These are phyloP conservation scores for Rhinophrynus dorsalis DNA, from an alignment of 2,797 vertebrate genomes.

Conservation along the genomic window DNA sequence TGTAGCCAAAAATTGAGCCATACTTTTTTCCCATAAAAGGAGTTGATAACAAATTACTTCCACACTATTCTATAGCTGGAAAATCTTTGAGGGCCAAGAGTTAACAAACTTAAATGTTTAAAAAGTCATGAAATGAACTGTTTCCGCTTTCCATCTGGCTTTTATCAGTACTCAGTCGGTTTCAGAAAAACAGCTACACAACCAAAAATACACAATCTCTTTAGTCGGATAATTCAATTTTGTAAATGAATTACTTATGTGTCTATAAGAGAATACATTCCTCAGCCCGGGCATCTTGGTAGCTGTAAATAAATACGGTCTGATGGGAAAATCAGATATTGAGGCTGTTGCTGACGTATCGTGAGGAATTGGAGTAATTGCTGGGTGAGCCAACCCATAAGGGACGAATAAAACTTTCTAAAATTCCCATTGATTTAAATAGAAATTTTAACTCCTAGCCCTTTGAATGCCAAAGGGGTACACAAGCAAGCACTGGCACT, in stretches of 20 bases:
- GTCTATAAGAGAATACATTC: slow-evolving; percentile 71
- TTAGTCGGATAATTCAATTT: slow-evolving; percentile 76
- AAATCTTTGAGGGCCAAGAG: slow-evolving; percentile 60
- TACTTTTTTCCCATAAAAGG: slow-evolving; percentile 51
- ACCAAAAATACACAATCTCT: slow-evolving; percentile 69
- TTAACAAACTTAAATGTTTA: slow-evolving; percentile 72
- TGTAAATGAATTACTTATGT: slow-evolving; percentile 74
- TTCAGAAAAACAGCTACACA: slow-evolving; percentile 68
- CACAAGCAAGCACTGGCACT: too few relatives aligned
- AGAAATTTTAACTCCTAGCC: too few relatives aligned
- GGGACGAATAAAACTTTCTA: too few relatives aligned
- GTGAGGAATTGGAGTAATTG: too few relatives aligned
- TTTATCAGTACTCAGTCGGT: slow-evolving; percentile 67
- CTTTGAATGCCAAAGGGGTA: too few relatives aligned
- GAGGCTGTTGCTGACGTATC: too few relatives aligned
- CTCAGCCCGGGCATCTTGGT: slow-evolving; percentile 57
- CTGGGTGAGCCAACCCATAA: too few relatives aligned
- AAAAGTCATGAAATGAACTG: slow-evolving; percentile 73
- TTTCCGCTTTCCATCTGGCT: slow-evolving; percentile 74
- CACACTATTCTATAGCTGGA: slow-evolving; percentile 54
- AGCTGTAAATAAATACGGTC: slow-evolving; percentile 67
- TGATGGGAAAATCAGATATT: slow-evolving; percentile 50
- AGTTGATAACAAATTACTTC: slow-evolving; percentile 68
- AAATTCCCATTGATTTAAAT: too few relatives aligned
- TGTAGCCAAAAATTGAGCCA: neutral